These are phyloP conservation scores for Astropecten irregularis DNA, from an alignment of 53 echinoderm and acorn worm genomes.

Conservation along the genomic window DNA sequence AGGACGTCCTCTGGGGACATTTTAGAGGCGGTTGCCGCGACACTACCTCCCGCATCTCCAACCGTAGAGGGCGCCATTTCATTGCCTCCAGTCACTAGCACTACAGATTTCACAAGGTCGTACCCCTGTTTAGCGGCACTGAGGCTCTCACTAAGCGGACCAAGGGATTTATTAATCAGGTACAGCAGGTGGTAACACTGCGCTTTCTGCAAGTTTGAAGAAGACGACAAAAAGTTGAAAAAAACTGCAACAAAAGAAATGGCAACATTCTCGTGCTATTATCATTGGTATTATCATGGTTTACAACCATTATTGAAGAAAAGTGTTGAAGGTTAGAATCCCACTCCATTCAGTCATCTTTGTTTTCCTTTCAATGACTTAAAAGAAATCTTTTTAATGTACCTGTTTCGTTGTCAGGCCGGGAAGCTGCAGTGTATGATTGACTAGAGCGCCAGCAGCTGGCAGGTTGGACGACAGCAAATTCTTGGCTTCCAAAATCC, in stretches of 20 bases:
- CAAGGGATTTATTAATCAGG: constrained; percentile 16
- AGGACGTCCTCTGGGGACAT: neutral
- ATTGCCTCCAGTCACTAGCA: neutral
- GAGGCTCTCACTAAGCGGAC: constrained; percentile 43
- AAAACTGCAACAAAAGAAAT: no score
- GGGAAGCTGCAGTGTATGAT: neutral
- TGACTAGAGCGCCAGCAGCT: neutral
- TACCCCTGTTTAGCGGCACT: constrained; percentile 30
- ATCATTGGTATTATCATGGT: no score
- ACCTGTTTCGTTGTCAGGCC: constrained; percentile 21
- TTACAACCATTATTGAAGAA: no score
- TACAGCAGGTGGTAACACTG: constrained; percentile 38
- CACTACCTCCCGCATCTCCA: neutral
- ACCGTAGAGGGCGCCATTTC: neutral
- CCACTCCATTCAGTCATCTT: no score
- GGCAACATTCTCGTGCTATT: no score
- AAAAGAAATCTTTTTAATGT: no score
- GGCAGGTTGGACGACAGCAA: constrained; percentile 38
- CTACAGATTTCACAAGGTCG: neutral
- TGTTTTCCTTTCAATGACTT: no score
- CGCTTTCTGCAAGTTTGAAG: constrained; percentile 27
- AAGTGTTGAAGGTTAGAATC: no score
- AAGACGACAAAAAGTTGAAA: no score
- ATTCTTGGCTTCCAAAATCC: neutral
- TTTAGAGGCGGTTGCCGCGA: neutral